Evolutionary conservation across 2,888 invertebrate species (phyloP), one percentile per base, ranked within the genome.

Genomic region (Volucella zonaria): DNA sequence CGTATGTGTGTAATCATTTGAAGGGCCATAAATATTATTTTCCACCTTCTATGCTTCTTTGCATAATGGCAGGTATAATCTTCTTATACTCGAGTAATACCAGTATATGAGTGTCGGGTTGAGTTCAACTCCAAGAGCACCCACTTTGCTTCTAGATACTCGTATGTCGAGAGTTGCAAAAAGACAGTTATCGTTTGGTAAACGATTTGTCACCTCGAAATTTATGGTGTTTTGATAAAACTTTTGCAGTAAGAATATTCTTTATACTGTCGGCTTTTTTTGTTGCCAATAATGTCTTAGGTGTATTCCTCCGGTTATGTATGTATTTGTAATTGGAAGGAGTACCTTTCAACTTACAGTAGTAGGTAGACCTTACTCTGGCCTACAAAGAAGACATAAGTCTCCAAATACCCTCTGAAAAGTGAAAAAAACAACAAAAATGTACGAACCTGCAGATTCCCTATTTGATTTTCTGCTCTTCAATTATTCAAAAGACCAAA

Each of bases 1-100:
- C 67, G 56, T 56, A 67, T 78, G 70, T 78, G 70, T 83, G 83
- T 83, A 83, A 83, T 83, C 83, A 83, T 79, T 79, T 79, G 79
- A 83, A 79, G 74, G 66, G 79, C 75, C 79, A 83, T 83, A 83
- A 83, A 83, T 83, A 75, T 83, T 83, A 83, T 83, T 79, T 79
- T 79, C 52, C 79, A 78, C 73, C 67, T 78, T 74, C 73, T 38
- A 15, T 51, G 59, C 52, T 31, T 31, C 31, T 64, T 58, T 64
- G 52, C 71, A 71, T 49, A 78, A 71, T 56, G 71, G 58, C 76
- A 73, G 78, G 73, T 78, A 74, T 64, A 75, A 79, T 75, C 59
- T 43, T 74, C 58, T 71, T 59, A 51, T 38, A 47, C 61, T 73
- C 62, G 59, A 47, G 62, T 6, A 6, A 31, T 6, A 31, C 31